Base-by-base conservation (phyloP, 2,888 invertebrate species). In the Tenthredo amoena region DNA sequence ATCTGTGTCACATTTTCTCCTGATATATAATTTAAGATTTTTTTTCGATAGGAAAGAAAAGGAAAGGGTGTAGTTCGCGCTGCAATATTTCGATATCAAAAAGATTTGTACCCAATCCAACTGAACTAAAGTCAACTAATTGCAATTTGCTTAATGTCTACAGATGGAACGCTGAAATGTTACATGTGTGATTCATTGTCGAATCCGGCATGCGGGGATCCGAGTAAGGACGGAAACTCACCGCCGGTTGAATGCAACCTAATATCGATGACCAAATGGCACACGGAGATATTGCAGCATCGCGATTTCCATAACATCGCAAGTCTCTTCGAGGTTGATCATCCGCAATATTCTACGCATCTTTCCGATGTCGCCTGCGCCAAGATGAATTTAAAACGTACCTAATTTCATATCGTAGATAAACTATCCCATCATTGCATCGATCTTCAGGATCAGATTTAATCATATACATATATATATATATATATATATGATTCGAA, bases 161-260 rank as follows among this genome's bases (percentile, higher is more conserved):
- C 87, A 92, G 92, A 89, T 65, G 90, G 89, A n/a, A 87, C 87
- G 21, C 83, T 91, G 47, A 90, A 88, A 47, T 92, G 92, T 87
- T 92, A 91, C 87, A 89, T 90, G 87, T 92, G 92, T 85, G 88
- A 85, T 3, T 87, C 89, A 0, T 1, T 86, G n/a, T 88, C 88
- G 10, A 84, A 89, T 43, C 84, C 88, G 26, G 87, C 81, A 0
- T 92, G 92, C 84, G 88, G 88, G n/a, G 88, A 90, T 62, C 88
- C 87, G 0, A 71, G 34, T 62, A 89, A 86, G 88, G 84, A 72
- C 86, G 58, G 87, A 87, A 71, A 86, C 84, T 58, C 68, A 50
- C 9, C 43, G 72, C 87, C 89, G 15, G 86, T 87, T 1, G 90
- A 91, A 65, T 92, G 92, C 43, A 88, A 86, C 26, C 37, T 85